Base-by-base conservation (phyloP, 2,888 invertebrate species). In the Acleris sparsana region DNA sequence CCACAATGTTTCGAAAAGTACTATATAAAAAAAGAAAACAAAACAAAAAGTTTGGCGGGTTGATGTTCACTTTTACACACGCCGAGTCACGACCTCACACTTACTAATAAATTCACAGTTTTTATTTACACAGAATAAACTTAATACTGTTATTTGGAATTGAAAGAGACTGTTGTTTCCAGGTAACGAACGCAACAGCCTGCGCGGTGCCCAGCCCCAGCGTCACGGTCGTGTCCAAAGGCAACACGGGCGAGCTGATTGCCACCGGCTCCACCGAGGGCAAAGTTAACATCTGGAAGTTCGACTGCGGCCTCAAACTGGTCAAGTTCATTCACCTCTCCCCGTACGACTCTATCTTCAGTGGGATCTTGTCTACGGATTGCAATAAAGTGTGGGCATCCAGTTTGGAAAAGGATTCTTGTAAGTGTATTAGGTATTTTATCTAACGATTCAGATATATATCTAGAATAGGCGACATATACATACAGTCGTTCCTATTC, bases 221-320 rank as follows among this genome's bases (percentile, higher is more conserved):
- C 62, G 93, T 94, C 7, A 86, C 92, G 52, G 84, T 94, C 1
- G 93, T 94, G n/a, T 94, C 94, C 1, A 93, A 93, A 68, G 94
- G 94, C 70, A 94, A 94, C 75, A 93, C 93, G 1, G 93, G 94
- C 0, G 93, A 94, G 67, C 87, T 94, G 74, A 84, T 94, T 73
- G 93, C 95, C 76, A 89, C 95, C 62, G 87, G 94, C 60, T 94
- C 94, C 11, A 73, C 80, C 1, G 94, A 94, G 5, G 95, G 95
- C 39, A 94, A 95, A 66, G 94, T 98, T 71, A 96, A 95, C 71
- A 94, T 98, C 43, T 98, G 97, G 96, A 96, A 96, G 82, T 95
- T 97, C 68, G 95, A 95, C 70, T 95, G 96, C 64, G 96, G 97
- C 76, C 92, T 97, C 55, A 96, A 96, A 75, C 88, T 95, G 65